A percentile compares a stretch with the other conserved stretches of the same genome.
Conservation (phyloP, 2,888 invertebrate species). For the Bombyx huttoni region DNA sequence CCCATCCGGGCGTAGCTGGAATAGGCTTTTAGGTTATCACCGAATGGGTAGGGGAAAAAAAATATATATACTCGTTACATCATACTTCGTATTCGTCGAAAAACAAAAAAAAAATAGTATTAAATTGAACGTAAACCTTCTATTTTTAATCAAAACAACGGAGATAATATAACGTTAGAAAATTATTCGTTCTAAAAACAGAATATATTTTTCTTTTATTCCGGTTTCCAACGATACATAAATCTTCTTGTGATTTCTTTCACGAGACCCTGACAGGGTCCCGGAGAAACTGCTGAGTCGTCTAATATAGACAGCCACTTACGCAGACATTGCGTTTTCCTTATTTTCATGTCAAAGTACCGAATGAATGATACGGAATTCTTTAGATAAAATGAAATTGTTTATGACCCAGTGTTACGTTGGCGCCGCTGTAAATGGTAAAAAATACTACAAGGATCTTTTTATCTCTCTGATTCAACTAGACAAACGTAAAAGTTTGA, state of each 20-base stretch:
- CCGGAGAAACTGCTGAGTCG: slow-evolving; percentile 2
- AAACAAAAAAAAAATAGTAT: no score
- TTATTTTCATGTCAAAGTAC: not conserved
- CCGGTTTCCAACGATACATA: not conserved
- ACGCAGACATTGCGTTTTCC: not conserved
- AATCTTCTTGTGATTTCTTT: not conserved
- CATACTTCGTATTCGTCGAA: no score
- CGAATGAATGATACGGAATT: not conserved
- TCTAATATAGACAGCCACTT: slow-evolving; percentile 4
- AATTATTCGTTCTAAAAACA: not conserved
- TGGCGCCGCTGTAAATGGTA: not conserved
- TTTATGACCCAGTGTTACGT: not conserved
- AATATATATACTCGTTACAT: not conserved
- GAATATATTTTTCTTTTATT: not conserved
- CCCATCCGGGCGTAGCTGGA: no score
- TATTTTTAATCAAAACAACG: not conserved
- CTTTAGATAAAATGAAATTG: not conserved
- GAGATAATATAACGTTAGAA: not conserved
- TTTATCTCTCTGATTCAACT: no score
- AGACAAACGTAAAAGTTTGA: no score
- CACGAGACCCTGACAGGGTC: slow-evolving; percentile 1
- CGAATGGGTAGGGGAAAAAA: no score
- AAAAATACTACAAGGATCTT: no score
- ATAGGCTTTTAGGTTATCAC: no score
- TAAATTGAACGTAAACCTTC: not conserved